Conservation (phyloP, 2,888 invertebrate genomes). For the Conops quadrifasciatus region DNA sequence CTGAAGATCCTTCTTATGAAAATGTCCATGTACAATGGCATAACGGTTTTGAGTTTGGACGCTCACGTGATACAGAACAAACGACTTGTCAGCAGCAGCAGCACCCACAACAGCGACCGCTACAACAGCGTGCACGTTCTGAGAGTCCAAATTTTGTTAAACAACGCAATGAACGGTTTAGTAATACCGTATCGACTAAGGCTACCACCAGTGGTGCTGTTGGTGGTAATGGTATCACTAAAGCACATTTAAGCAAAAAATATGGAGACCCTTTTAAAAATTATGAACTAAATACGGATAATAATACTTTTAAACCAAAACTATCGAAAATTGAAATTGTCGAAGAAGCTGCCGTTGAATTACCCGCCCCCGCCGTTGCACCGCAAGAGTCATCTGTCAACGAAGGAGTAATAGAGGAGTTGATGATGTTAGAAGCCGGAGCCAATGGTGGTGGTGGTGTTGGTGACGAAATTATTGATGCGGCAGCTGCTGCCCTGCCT, state of each 20-base stretch:
- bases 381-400: constrained; percentile 13
- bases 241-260: constrained; percentile 41
- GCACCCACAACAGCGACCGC: constrained; percentile 45
- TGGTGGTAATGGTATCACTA: neutral
- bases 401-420: constrained; percentile 43
- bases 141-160: constrained; percentile 61
- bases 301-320: constrained; percentile 62
- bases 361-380: neutral
- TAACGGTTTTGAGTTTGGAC: constrained; percentile 64
- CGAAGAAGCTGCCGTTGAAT: constrained; percentile 21
- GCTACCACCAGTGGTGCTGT: constrained; percentile 2
- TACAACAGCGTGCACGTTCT: constrained; percentile 59
- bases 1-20: constrained; percentile 64
- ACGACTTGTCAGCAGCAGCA: constrained; percentile 41
- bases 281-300: constrained; percentile 62
- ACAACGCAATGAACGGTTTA: constrained; percentile 37
- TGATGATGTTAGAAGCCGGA: constrained; percentile 47
- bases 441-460: constrained; percentile 44
- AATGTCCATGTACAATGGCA: constrained; percentile 65
- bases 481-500: constrained; percentile 18
- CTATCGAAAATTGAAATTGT: constrained; percentile 42
- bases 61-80: constrained; percentile 56
- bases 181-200: constrained; percentile 41
- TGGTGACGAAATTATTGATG: constrained; percentile 39
- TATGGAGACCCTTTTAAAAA: constrained; percentile 62